A percentile compares a stretch with the other conserved stretches of the same genome.
phyloP scores from a whole-genome alignment of 1,140 invertebrate genomes.

The Megathymus violae region DNA sequence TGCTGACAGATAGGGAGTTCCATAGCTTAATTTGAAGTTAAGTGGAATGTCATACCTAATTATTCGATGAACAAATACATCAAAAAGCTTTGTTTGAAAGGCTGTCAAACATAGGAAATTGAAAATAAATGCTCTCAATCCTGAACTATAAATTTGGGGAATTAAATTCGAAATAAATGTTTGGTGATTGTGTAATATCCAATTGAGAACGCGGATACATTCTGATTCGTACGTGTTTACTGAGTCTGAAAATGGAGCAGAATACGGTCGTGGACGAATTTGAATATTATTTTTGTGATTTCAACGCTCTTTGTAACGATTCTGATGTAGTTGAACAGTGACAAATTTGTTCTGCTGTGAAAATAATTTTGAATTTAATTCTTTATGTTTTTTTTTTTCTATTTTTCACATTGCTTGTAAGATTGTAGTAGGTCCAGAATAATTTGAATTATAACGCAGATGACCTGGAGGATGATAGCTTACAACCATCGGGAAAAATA shows the following conservation, averaged over 20 bases:
- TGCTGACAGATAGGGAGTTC: too few relatives aligned
- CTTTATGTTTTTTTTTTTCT: too few relatives aligned
- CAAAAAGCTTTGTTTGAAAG: not conserved
- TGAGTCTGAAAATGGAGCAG: slow-evolving; percentile 21
- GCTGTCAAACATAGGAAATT: slow-evolving; percentile 6
- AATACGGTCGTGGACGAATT: slow-evolving; percentile 3
- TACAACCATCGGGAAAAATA: too few relatives aligned
- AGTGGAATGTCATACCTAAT: too few relatives aligned
- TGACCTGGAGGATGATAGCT: too few relatives aligned
- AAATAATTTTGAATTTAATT: too few relatives aligned
- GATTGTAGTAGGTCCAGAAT: too few relatives aligned
- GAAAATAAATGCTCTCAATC: slow-evolving; percentile 1
- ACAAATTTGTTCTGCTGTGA: too few relatives aligned
- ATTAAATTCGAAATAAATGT: slow-evolving; percentile 10
- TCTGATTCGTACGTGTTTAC: slow-evolving; percentile 25
- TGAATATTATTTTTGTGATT: slow-evolving; percentile 13
- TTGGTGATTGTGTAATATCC: slow-evolving; percentile 27
- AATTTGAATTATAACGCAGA: too few relatives aligned
- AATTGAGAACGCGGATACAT: slow-evolving; percentile 15
- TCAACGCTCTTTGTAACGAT: not conserved
- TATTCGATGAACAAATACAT: too few relatives aligned
- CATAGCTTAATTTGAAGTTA: too few relatives aligned
- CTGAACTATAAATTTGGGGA: slow-evolving; percentile 9
- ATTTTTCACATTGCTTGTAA: too few relatives aligned
- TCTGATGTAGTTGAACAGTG: not conserved